These are phyloP conservation scores for Elmis aenea DNA, from an alignment of 2,888 invertebrate species.

Conservation along the genomic window DNA sequence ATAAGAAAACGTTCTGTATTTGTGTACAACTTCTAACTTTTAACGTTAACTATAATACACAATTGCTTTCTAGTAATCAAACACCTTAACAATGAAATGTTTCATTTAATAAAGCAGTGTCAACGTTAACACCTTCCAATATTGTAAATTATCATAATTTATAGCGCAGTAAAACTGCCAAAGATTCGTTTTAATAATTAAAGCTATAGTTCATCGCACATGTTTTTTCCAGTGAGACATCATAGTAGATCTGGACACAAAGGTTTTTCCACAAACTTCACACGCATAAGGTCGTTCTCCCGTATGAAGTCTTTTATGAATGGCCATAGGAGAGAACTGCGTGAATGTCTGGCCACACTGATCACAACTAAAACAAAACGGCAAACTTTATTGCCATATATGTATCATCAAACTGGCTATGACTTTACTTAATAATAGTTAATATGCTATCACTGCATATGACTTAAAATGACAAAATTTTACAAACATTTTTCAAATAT, in stretches of 20 bases:
- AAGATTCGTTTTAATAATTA: slow-evolving; percentile 2
- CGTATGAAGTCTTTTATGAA: slow-evolving; percentile 57
- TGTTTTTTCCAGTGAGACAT: slow-evolving; percentile 56
- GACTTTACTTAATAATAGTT: too few relatives aligned
- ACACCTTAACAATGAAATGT: too few relatives aligned
- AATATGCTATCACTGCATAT: too few relatives aligned
- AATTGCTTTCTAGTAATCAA: too few relatives aligned
- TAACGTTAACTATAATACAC: too few relatives aligned
- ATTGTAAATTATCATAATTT: not conserved
- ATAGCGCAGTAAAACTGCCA: slow-evolving; percentile 1
- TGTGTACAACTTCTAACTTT: too few relatives aligned
- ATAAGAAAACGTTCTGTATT: too few relatives aligned
- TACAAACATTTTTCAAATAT: not conserved
- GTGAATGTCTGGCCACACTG: slow-evolving; percentile 59
- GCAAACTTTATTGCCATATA: not conserved
- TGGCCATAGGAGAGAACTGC: slow-evolving; percentile 61
- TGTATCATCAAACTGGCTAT: too few relatives aligned
- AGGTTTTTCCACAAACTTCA: slow-evolving; percentile 54
- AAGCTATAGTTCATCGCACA: slow-evolving; percentile 2
- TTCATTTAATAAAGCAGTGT: too few relatives aligned
- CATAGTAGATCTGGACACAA: slow-evolving; percentile 57
- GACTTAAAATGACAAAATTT: not conserved
- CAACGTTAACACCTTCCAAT: too few relatives aligned
- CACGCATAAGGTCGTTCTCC: slow-evolving; percentile 59
- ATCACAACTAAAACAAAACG: slow-evolving; percentile 47